Evolutionary conservation across 2,797 vertebrate species (phyloP).

Genomic region (Silurus aristotelis): DNA sequence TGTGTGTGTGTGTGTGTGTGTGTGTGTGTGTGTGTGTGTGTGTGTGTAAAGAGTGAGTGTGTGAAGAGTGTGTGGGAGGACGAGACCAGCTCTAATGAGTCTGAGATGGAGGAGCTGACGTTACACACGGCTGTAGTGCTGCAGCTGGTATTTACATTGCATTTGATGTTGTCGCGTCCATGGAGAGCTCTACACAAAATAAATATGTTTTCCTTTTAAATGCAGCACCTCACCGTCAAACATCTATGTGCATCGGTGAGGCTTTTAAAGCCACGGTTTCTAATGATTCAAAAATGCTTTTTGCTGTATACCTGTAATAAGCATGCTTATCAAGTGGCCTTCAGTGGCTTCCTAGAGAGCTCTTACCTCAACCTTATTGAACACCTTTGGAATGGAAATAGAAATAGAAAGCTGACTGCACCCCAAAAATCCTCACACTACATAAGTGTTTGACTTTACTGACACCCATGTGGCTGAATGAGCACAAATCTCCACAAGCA

Average conservation of each 20-base stretch:
- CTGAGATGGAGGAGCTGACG: conserved; percentile 40
- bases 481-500: too few relatives aligned
- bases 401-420: too few relatives aligned
- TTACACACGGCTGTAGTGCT: conserved; percentile 28
- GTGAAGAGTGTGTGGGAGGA: conserved; percentile 24
- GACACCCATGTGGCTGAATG: too few relatives aligned
- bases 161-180: conserved; percentile 14
- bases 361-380: too few relatives aligned
- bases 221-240: not conserved
- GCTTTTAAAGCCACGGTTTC: not conserved
- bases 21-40: conserved; percentile 21
- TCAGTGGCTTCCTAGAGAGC: too few relatives aligned
- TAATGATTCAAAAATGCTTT: not conserved
- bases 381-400: too few relatives aligned
- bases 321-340: not conserved
- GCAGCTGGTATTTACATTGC: conserved; percentile 30
- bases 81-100: conserved; percentile 43
- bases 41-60: conserved; percentile 13
- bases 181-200: conserved; percentile 14
- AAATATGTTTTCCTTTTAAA: not conserved
- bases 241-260: not conserved
- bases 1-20: conserved; percentile 26
- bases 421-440: too few relatives aligned
- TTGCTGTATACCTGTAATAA: not conserved
- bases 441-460: too few relatives aligned